Evolutionary conservation across 2,797 vertebrate species (phyloP).

Genomic region (Merluccius polli): DNA sequence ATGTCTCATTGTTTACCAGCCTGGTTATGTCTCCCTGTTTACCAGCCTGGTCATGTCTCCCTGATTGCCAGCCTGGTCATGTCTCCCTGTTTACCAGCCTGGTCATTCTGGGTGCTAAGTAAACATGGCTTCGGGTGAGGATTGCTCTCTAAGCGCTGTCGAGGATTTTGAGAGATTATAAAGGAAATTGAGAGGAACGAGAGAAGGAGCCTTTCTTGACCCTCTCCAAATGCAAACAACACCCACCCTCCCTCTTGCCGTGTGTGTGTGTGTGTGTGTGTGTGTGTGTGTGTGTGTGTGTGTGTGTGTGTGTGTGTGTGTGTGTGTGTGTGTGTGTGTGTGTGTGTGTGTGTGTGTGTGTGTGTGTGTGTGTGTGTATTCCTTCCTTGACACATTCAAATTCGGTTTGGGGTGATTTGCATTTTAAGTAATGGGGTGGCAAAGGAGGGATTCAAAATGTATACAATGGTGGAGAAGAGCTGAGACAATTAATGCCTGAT

Average conservation of each 20-base stretch:
- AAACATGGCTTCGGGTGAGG: slow-evolving; percentile 44
- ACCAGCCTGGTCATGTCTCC: slow-evolving; percentile 24
- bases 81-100: slow-evolving; percentile 22
- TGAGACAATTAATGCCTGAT: slow-evolving; percentile 26
- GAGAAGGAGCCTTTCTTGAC: slow-evolving; percentile 37
- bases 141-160: slow-evolving; percentile 52
- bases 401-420: slow-evolving; percentile 35
- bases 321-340: slow-evolving; percentile 2
- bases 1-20: slow-evolving; percentile 15
- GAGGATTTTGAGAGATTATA: slow-evolving; percentile 52
- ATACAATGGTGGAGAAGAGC: slow-evolving; percentile 8
- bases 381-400: slow-evolving; percentile 40
- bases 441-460: slow-evolving; percentile 12
- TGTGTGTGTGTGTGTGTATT: not conserved
- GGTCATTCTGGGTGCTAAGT: slow-evolving; percentile 41
- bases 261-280: not conserved
- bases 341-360: not conserved
- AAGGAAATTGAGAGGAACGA: slow-evolving; percentile 44
- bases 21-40: slow-evolving; percentile 25
- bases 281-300: not conserved
- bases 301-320: not conserved
- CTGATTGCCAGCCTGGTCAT: slow-evolving; percentile 30
- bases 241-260: not conserved
- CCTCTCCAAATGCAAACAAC: slow-evolving; percentile 34
- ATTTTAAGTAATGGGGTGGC: slow-evolving; percentile 44